Conservation (phyloP, 1,140 invertebrate species). For the Bombus balteatus region DNA sequence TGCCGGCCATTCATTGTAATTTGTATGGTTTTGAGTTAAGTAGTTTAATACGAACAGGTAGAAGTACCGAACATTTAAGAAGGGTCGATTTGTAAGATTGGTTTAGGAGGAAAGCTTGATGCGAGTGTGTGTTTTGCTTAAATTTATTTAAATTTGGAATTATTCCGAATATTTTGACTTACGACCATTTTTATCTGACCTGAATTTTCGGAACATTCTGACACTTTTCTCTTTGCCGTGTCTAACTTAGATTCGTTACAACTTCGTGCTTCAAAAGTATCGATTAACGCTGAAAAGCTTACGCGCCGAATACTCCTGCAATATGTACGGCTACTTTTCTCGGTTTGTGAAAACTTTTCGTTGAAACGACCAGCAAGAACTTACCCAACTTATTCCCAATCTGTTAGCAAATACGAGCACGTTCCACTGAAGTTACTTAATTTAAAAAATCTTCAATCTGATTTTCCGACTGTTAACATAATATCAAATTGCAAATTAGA, state of each 20-base stretch:
- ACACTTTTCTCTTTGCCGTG: background rate
- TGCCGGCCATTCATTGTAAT: background rate
- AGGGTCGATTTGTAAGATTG: no score
- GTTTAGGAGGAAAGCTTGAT: background rate
- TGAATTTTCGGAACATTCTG: background rate
- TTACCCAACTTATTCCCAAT: background rate
- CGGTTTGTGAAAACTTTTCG: background rate
- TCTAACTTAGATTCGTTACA: background rate
- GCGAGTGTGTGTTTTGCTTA: background rate
- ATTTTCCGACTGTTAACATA: background rate
- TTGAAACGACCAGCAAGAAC: background rate
- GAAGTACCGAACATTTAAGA: background rate
- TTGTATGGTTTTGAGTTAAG: background rate
- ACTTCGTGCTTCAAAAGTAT: constrained; percentile 17
- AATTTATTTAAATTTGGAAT: background rate
- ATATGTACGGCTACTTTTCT: background rate
- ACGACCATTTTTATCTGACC: background rate
- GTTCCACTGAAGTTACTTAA: background rate
- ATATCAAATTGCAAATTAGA: background rate
- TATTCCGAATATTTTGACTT: background rate
- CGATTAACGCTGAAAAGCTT: constrained; percentile 23
- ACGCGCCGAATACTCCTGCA: background rate
- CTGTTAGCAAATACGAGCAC: background rate
- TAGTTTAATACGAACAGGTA: background rate
- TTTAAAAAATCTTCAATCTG: background rate